These are phyloP conservation scores for Zosterops hypoxanthus DNA, from an alignment of 2,113 vertebrate genomes.

Conservation along the genomic window DNA sequence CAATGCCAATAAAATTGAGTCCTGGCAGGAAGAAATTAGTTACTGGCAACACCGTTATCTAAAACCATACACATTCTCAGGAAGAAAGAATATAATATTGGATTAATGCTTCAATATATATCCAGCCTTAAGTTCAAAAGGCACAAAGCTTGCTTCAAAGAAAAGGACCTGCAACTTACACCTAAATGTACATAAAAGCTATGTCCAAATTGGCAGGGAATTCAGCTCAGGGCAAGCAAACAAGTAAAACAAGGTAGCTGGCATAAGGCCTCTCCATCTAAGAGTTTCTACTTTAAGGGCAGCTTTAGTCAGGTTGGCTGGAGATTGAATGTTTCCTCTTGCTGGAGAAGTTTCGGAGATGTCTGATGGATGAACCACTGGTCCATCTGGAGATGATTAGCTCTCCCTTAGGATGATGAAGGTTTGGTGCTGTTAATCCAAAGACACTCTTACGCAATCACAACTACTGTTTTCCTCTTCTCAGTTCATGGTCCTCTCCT, in stretches of 20 bases:
- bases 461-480: background rate
- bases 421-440: background rate
- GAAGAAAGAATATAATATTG: background rate
- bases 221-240: background rate
- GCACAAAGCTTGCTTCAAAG: background rate
- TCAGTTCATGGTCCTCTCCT: background rate
- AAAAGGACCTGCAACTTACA: background rate
- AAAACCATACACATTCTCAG: background rate
- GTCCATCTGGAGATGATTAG: background rate
- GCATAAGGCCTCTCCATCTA: background rate
- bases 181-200: background rate
- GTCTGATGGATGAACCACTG: background rate
- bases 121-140: background rate
- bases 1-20: background rate
- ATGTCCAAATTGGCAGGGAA: background rate
- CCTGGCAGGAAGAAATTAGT: background rate
- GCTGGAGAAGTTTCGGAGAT: rapidly evolving
- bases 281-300: background rate
- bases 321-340: background rate
- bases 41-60: background rate
- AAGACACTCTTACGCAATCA: background rate
- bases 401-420: background rate
- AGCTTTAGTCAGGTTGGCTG: background rate
- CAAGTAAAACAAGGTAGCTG: background rate
- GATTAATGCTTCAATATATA: background rate